Base-by-base conservation (phyloP, 2,797 vertebrate species). In the Helarctos malayanus region DNA sequence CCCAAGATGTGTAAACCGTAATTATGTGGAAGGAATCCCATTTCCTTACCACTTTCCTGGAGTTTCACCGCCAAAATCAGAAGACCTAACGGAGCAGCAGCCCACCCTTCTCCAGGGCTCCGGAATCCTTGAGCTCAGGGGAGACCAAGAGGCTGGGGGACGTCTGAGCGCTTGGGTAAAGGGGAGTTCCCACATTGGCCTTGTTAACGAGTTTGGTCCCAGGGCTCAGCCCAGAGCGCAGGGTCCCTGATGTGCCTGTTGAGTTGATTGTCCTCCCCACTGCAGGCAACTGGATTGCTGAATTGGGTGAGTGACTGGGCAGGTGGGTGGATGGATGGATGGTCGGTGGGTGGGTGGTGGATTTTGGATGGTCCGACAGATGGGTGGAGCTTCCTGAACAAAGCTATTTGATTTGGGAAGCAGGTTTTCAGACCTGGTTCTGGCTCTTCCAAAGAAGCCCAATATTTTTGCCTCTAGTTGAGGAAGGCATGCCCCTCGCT, bases 41-140 rank as follows among this genome's bases (percentile, higher is more conserved):
- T 35, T 79, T 91, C 59, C 78, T 49, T 49, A 0, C 1, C 0
- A 23, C 16, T 13, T 38, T 47, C 6, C 0, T 3, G n/a, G 68
- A 49, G 3, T 11, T 86, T 73, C 47, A 6, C 29, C 54, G 54
- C 63, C 21, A 35, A 19, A 3, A 6, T 52, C 32, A 2, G 76
- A 79, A 63, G 90, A 14, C 56, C n/a, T 6, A 0, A 21, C 0
- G 1, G 45, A 18, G 11, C 27, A 2, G 29, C 19, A 19, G 21
- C 18, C 18, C 16, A 21, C 52, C 16, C 35, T 23, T 3, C n/a
- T n/a, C 52, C 0, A 1, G 45, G 63, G 29, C 18, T 35, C 38
- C 32, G 1, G 19, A 10, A 9, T 29, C 19, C 54, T 35, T 21
- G 38, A 1, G 9, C n/a, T n/a, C 8, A 4, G 85, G 54, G 47